phyloP scores from a whole-genome alignment of 2,797 vertebrate genomes.

The Eurystomus glaucurus region DNA sequence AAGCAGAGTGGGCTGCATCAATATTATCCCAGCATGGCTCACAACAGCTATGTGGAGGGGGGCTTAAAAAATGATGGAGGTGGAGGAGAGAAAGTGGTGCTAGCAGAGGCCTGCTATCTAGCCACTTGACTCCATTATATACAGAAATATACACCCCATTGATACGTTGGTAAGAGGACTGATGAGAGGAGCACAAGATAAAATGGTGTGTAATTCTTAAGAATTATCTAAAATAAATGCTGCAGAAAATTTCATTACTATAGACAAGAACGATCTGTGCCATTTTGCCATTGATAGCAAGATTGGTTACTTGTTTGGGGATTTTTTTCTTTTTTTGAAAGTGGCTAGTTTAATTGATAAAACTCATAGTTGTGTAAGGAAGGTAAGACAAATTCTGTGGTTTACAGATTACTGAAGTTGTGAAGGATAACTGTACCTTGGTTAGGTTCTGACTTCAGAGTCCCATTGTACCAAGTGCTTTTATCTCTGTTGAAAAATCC shows the following conservation, averaged over 20 bases:
- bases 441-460: not conserved
- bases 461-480: not conserved
- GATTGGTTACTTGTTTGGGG: not conserved
- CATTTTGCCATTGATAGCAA: not conserved
- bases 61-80: not conserved
- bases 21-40: constrained; percentile 10
- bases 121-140: not conserved
- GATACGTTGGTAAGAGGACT: not conserved
- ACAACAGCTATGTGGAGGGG: not conserved
- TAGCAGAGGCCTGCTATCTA: constrained; percentile 2
- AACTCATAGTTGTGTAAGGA: not conserved
- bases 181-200: not conserved
- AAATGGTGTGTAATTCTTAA: not conserved
- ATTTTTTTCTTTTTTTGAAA: not conserved
- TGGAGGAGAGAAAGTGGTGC: not conserved
- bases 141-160: not conserved
- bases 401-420: not conserved
- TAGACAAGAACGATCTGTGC: not conserved
- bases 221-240: not conserved
- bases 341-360: not conserved
- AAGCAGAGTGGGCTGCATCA: constrained; percentile 23
- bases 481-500: not conserved
- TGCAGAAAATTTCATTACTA: not conserved
- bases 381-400: not conserved
- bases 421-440: not conserved